Conservation (phyloP, 2,888 invertebrate genomes). For the Macrosoma leucophasiata region DNA sequence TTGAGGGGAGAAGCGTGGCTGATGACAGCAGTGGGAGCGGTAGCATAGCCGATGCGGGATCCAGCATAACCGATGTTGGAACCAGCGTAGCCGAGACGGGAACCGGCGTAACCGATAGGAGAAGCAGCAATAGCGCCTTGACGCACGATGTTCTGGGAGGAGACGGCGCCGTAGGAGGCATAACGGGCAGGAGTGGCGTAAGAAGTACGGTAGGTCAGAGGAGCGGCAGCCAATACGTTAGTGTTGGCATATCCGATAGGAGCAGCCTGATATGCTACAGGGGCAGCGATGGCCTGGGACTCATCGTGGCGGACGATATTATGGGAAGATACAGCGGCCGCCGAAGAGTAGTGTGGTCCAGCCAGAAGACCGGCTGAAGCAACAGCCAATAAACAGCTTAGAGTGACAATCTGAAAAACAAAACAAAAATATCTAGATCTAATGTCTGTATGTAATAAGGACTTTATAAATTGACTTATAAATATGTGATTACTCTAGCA, state of each 20-base stretch:
- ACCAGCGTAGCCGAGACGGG: too few species aligned
- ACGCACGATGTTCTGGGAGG: slow-evolving; percentile 25
- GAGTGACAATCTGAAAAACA: slow-evolving; percentile 43
- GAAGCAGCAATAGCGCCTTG: slow-evolving; percentile 38
- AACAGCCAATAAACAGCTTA: slow-evolving; percentile 58
- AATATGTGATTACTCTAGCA: too few species aligned
- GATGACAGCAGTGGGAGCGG: too few species aligned
- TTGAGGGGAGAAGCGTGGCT: too few species aligned
- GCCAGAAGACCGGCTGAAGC: slow-evolving; percentile 53
- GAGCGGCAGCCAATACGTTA: not conserved
- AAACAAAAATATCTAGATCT: slow-evolving; percentile 4
- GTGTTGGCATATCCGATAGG: slow-evolving; percentile 39
- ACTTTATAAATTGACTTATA: too few species aligned
- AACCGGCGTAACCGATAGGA: slow-evolving; percentile 32
- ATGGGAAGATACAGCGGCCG: slow-evolving; percentile 56
- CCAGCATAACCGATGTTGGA: too few species aligned
- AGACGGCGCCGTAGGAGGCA: slow-evolving; percentile 16
- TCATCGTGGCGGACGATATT: slow-evolving; percentile 45
- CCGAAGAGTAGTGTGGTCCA: slow-evolving; percentile 51
- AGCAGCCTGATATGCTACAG: slow-evolving; percentile 21
- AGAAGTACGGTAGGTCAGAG: not conserved
- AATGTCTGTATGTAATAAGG: not conserved
- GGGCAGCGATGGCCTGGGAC: slow-evolving; percentile 27
- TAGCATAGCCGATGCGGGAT: too few species aligned
- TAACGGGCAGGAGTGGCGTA: slow-evolving; percentile 14